A percentile compares a stretch with the other conserved stretches of the same genome.
Evolutionary conservation across 2,888 invertebrate genomes (phyloP).

Genomic region (Sycophila texana): DNA sequence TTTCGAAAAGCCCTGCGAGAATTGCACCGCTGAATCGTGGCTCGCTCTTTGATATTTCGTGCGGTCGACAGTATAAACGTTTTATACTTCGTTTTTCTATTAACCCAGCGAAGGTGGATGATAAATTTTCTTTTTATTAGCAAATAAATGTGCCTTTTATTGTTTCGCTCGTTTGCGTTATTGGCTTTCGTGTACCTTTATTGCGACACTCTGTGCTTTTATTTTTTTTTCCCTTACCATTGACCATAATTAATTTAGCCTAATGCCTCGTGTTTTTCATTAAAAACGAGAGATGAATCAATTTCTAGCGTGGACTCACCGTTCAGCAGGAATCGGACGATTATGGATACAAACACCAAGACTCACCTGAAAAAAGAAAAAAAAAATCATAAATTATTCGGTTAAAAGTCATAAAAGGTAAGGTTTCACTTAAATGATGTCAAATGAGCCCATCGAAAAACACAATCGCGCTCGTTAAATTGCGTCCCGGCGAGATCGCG

Average conservation of each 20-base stretch:
- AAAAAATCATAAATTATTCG: background rate
- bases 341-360: background rate
- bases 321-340: background rate
- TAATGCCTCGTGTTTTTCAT: too few species aligned
- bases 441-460: background rate
- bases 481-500: background rate
- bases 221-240: too few species aligned
- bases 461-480: conserved; percentile 8
- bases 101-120: conserved; percentile 12
- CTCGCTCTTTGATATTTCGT: conserved; percentile 18
- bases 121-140: conserved; percentile 14
- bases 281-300: too few species aligned
- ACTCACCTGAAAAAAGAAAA: background rate
- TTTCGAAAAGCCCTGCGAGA: conserved; percentile 19
- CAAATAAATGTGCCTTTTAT: background rate
- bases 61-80: conserved; percentile 27
- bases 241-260: too few species aligned
- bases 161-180: too few species aligned
- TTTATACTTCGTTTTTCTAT: conserved; percentile 17
- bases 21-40: background rate
- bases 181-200: too few species aligned
- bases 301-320: background rate
- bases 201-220: too few species aligned
- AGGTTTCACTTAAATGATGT: too few species aligned
- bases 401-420: too few species aligned